Base-by-base conservation (phyloP, 2,113 vertebrate genomes). In the Calidris pygmaea region DNA sequence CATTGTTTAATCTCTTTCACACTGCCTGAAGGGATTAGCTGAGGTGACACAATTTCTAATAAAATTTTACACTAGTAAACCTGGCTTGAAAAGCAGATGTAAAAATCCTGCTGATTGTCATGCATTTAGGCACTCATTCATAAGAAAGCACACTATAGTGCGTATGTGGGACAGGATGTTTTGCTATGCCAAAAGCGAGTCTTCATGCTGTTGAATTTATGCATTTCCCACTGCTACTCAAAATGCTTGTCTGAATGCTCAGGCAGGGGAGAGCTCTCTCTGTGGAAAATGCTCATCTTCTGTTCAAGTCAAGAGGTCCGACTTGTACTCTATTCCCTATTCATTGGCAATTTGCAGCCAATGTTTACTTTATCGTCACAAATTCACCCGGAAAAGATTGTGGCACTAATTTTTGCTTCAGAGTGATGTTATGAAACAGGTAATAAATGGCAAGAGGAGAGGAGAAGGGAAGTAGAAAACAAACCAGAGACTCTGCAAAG, bases 191-290 rank as follows among this genome's bases (percentile, higher is more conserved):
- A 93, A 95, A 95, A 95, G 81, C 0, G 0, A 96, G 95, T 94
- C 95, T 94, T 93, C 89, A 43, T 89, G 96, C 95, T 96, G 78
- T 79, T 97, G 96, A 96, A 97, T 97, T 97, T 95, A 97, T 97
- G 94, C 93, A 96, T 97, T 97, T 98, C 97, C 97, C 39, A 68
- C 93, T 96, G 97, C 91, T 97, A 75, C 77, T 97, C 95, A 93
- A 97, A 97, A 96, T 73, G 62, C 76, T 96, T 88, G 89, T 96
- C 95, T 98, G 91, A 97, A 90, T 79, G 91, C 87, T 93, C 86
- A 75, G 94, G 87, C 85, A 76, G 76, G 83, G 84, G 85, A 97
- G 75, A 80, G 34, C 23, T 68, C 56, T 88, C 94, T 94, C 89
- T 8, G 6, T 2, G 10, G 93, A 96, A 98, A 97, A 96, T 48